Base-by-base conservation (phyloP, 2,797 vertebrate species). In the Crenuchus spilurus region DNA sequence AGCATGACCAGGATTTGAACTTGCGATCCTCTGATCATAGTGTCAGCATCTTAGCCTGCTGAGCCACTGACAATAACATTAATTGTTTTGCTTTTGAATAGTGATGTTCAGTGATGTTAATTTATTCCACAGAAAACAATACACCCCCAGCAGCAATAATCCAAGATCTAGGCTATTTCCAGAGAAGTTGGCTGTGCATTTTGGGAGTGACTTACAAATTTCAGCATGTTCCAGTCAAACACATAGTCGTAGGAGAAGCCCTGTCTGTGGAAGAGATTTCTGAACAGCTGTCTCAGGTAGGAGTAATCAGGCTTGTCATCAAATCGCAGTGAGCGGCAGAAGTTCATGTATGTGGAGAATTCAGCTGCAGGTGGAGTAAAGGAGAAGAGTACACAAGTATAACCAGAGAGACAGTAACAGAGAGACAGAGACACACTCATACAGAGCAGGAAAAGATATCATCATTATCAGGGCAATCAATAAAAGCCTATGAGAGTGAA, bases 171-270 rank as follows among this genome's bases (percentile, higher is more conserved):
- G n/a, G 22, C 18, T 8, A 54, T 54, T 63, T 64, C 13, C 16
- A 73, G 46, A 46, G 39, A 18, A 44, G 30, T 18, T n/a, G 20
- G 8, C 4, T 24, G 39, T 26, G 28, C 6, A 5, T 62, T 1
- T 31, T 6, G 22, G 28, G 33, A 55, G 39, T 16, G 39, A 89
- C 91, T 94, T 88, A 99, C 97, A 91, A 99, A 99, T 92, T 99
- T 99, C 72, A 99, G 93, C 96, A 98, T 99, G 92, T 98, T 99
- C 97, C 97, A 99, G 89, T 99, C 97, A 62, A 99, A 98, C 78
- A 99, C 96, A 0, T 98, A 98, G 91, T 99, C 97, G 0, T 98
- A 98, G 78, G 97, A 99, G 91, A 98, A 99, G 80, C 97, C 97
- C 88, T 98, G 97, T 80, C 97, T 88, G 90, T 98, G 96, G 90